These are phyloP conservation scores for Sminthurinus signatus DNA, from an alignment of 1,140 invertebrate genomes.

Conservation along the genomic window DNA sequence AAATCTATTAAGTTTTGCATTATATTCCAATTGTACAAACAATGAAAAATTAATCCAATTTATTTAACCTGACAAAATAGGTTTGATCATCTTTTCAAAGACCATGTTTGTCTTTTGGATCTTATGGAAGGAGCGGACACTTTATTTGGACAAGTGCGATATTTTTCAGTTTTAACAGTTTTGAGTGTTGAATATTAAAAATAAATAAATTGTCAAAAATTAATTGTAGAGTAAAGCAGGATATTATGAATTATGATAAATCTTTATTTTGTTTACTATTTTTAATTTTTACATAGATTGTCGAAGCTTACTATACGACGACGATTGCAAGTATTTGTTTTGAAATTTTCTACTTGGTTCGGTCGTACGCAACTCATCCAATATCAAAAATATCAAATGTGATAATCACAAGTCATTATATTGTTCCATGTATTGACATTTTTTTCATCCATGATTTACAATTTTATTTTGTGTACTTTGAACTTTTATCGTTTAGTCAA, in stretches of 20 bases:
- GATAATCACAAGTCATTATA: background rate
- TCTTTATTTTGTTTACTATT: too few species aligned
- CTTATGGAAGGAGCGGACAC: constrained; percentile 21
- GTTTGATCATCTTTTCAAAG: constrained; percentile 32
- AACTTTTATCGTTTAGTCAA: too few species aligned
- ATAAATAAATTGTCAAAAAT: background rate
- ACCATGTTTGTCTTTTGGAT: constrained; percentile 23
- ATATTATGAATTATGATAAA: too few species aligned
- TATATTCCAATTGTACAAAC: too few species aligned
- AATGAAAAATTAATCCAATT: too few species aligned
- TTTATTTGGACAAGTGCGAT: constrained; percentile 21
- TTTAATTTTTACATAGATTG: too few species aligned
- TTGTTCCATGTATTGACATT: constrained; percentile 9
- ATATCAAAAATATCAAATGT: background rate
- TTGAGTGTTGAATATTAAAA: background rate
- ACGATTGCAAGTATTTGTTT: background rate
- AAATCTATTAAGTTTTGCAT: too few species aligned
- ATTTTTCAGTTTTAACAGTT: constrained; percentile 16
- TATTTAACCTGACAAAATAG: too few species aligned
- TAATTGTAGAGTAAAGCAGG: too few species aligned
- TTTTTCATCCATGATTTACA: constrained; percentile 9
- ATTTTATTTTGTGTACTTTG: too few species aligned
- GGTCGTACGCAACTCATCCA: background rate
- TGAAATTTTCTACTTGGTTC: background rate
- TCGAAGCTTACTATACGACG: too few species aligned